Conservation (phyloP, 92 coral and sea anemone species). For the Virgularia gustaviana region DNA sequence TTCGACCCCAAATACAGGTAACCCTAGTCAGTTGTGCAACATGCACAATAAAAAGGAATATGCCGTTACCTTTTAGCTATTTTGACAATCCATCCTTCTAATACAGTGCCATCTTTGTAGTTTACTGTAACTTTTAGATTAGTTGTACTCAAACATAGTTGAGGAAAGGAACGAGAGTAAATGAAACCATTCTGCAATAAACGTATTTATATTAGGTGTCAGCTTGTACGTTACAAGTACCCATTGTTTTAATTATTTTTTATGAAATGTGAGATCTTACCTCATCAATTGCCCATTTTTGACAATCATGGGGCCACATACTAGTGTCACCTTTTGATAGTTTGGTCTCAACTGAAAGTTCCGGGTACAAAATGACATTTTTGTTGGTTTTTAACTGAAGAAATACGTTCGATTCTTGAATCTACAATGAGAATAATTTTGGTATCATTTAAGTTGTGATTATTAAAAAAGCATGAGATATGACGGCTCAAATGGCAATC, state of each 20-base stretch:
- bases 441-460: too few species aligned
- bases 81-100: slow-evolving; percentile 63
- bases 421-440: slow-evolving; percentile 43
- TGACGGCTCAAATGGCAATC: too few species aligned
- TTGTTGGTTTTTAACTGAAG: slow-evolving; percentile 69
- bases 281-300: slow-evolving; percentile 83
- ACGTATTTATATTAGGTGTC: too few species aligned
- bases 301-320: slow-evolving; percentile 82
- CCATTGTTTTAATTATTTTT: not conserved
- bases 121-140: slow-evolving; percentile 53
- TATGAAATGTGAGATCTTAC: too few species aligned
- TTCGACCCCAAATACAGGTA: too few species aligned
- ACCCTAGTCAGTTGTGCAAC: too few species aligned
- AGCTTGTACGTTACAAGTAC: too few species aligned
- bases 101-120: slow-evolving; percentile 43
- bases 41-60: too few species aligned
- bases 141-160: slow-evolving; percentile 63
- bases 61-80: slow-evolving; percentile 86
- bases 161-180: slow-evolving; percentile 85
- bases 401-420: slow-evolving; percentile 67
- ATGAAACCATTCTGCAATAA: slow-evolving; percentile 80
- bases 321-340: slow-evolving; percentile 57
- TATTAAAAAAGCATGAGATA: too few species aligned
- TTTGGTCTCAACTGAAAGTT: slow-evolving; percentile 62
- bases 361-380: slow-evolving; percentile 78